Evolutionary conservation across 2,113 vertebrate genomes (phyloP), one percentile per base, ranked within the genome.

Genomic region (Ctenodactylus gundi): DNA sequence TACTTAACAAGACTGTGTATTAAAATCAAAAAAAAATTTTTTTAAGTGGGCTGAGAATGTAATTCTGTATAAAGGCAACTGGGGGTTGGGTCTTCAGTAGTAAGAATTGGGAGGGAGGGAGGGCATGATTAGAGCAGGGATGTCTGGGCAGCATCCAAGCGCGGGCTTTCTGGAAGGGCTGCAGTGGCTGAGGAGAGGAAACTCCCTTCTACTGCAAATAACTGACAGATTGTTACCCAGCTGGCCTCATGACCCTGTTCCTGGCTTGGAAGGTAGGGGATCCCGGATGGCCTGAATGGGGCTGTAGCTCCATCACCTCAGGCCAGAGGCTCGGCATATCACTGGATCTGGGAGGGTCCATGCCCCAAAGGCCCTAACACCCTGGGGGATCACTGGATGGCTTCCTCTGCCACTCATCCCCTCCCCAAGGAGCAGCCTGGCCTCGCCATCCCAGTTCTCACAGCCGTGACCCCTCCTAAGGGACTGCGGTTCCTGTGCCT

Each of bases 161-260:
- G 77, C 49, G 3, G 14, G 23, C 41, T 55, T 57, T 60, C 75
- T 57, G 60, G 55, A 36, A 20, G 3, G 3, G 2, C 12, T 11
- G 4, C 3, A 12, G 10, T 3, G 44, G 58, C 46, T 34, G 3
- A 41, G 27, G 46, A 68, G 44, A 49, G 14, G 73, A 49, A 65
- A 85, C 2, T 0, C 6, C 7, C 27, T 25, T 55, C 36, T 68
- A 31, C 41, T 4, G 36, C 41, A 67, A 68, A 21, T 0, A 14
- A 3, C 3, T n/a, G 36, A 10, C 27, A 11, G 4, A 12, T 2
- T 0, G 18, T 20, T 25, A 27, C 46, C 39, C 53, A 0, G 17
- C 13, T 60, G 88, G 39, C 31, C 80, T 49, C 46, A 1, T 14
- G 0, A 18, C 49, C 44, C 85, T 85, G 34, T 34, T 23, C n/a